These are phyloP conservation scores for Diabrotica balteata DNA, from an alignment of 2,888 invertebrate genomes.

Conservation along the genomic window DNA sequence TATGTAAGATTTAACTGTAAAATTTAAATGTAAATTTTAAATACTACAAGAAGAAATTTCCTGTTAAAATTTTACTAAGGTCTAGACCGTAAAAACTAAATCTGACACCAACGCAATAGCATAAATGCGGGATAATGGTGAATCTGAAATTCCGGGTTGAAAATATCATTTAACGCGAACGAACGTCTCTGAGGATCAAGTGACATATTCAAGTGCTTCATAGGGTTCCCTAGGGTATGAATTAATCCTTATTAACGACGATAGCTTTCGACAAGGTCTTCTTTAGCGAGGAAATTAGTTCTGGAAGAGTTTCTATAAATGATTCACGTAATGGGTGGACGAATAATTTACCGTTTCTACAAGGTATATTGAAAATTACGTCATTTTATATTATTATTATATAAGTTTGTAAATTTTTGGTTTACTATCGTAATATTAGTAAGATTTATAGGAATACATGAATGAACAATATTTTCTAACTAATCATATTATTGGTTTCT, in stretches of 20 bases:
- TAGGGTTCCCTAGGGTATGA: not conserved
- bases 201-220: conserved; percentile 18
- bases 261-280: conserved; percentile 4
- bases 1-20: too few relatives aligned
- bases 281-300: not conserved
- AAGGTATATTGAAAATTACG: not conserved
- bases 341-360: too few relatives aligned
- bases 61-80: too few relatives aligned
- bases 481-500: too few relatives aligned
- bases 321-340: not conserved
- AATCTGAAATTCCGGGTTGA: not conserved
- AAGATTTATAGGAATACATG: too few relatives aligned
- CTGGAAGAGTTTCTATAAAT: conserved; percentile 10
- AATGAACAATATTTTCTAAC: too few relatives aligned
- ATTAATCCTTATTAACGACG: conserved; percentile 17
- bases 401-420: not conserved
- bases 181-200: conserved; percentile 18
- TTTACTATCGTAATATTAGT: too few relatives aligned
- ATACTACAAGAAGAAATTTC: too few relatives aligned
- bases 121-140: too few relatives aligned
- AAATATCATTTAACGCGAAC: conserved; percentile 5
- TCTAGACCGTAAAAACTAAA: too few relatives aligned
- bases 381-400: not conserved
- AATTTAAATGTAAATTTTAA: too few relatives aligned
- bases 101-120: too few relatives aligned